Percentiles rank a stretch among this genome's conserved stretches.
Evolutionary conservation across 2,888 invertebrate genomes (phyloP).

Genomic region (Netelia virgata): DNA sequence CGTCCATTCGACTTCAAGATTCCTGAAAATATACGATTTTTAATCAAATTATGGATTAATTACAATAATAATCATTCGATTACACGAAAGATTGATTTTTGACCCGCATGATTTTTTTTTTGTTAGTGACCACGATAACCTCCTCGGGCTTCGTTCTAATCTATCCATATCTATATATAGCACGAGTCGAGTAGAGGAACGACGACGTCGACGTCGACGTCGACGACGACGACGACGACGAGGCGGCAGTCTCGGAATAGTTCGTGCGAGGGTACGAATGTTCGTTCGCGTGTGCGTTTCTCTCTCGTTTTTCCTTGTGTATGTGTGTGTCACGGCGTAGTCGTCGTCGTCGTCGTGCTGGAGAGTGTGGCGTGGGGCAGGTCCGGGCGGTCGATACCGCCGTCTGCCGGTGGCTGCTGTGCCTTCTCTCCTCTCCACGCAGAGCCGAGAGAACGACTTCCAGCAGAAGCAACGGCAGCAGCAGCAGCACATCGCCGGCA

Average conservation of each 20-base stretch:
- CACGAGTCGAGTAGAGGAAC: constrained; percentile 45
- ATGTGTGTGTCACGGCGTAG: constrained; percentile 81
- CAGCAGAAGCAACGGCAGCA: constrained; percentile 52
- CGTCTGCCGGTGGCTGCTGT: constrained; percentile 84
- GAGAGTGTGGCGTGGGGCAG: constrained; percentile 83
- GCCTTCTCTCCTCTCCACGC: constrained; percentile 77
- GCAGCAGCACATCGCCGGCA: constrained; percentile 65
- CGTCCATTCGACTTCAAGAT: too few relatives aligned
- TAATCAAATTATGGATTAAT: too few relatives aligned
- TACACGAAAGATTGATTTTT: too few relatives aligned
- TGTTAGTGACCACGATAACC: neutral
- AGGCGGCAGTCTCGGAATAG: constrained; percentile 71
- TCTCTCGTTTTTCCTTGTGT: constrained; percentile 14
- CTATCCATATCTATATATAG: constrained; percentile 31
- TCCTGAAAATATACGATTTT: too few relatives aligned
- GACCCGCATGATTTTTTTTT: neutral
- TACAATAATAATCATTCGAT: too few relatives aligned
- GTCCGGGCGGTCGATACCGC: constrained; percentile 89
- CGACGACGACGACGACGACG: constrained; percentile 57
- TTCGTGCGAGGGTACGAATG: constrained; percentile 46
- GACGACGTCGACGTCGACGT: constrained; percentile 38
- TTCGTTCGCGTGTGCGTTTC: constrained; percentile 38
- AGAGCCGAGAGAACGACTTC: constrained; percentile 72
- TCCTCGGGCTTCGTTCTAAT: neutral
- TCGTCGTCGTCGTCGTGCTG: constrained; percentile 61